Evolutionary conservation across 2,888 invertebrate genomes (phyloP).

Genomic region (Miltochrista miniata): DNA sequence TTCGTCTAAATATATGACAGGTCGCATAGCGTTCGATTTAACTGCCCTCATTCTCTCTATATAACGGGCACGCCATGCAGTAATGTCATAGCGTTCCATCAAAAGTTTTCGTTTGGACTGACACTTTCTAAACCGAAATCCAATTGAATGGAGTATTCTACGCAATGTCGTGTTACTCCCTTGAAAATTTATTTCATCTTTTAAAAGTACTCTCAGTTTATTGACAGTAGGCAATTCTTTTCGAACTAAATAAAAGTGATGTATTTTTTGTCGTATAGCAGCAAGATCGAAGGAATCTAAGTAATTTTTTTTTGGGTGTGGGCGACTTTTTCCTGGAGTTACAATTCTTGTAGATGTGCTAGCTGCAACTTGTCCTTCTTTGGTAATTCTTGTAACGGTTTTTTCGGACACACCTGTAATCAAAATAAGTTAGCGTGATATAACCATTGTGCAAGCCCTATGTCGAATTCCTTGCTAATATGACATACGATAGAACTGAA

Average conservation of each 20-base stretch:
- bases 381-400: neutral
- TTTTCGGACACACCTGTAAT: conserved; percentile 1
- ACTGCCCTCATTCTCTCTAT: neutral
- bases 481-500: no score
- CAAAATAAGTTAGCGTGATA: neutral
- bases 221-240: conserved; percentile 2
- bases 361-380: neutral
- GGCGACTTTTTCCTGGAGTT: neutral
- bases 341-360: neutral
- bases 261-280: neutral
- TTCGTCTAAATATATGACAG: neutral
- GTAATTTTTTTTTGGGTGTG: neutral
- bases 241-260: neutral
- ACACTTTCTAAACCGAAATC: conserved; percentile 8
- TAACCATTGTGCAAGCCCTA: no score
- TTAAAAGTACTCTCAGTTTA: neutral
- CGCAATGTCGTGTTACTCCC: neutral
- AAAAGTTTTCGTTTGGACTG: conserved; percentile 12
- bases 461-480: no score
- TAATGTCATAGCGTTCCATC: conserved; percentile 13
- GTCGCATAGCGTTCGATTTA: neutral
- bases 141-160: neutral
- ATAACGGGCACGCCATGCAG: conserved; percentile 8
- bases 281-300: neutral
- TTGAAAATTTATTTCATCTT: neutral